These are phyloP conservation scores for Hippoglossus stenolepis DNA, from an alignment of 2,113 vertebrate species.

Conservation along the genomic window DNA sequence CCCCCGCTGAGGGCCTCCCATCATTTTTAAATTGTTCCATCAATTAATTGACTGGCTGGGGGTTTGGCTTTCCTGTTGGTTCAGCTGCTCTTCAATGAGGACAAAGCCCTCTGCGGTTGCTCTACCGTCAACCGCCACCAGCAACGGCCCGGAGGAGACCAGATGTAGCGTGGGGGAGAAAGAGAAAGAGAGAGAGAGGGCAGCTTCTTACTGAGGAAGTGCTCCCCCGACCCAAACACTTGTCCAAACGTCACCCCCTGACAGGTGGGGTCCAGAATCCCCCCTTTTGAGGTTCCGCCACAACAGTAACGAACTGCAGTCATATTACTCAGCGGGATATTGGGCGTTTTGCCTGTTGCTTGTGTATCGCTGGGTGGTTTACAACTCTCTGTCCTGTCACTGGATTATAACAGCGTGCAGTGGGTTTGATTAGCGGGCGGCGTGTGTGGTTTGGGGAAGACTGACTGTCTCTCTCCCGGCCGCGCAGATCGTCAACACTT, in stretches of 20 bases:
- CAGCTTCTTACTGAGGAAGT: slow-evolving; percentile 55
- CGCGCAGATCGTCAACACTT: slow-evolving; percentile 42
- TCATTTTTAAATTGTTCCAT: slow-evolving; percentile 72
- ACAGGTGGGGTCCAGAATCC: slow-evolving; percentile 57
- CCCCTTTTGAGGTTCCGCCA: slow-evolving; percentile 41
- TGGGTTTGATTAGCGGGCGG: too few species aligned
- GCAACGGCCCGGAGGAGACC: slow-evolving; percentile 52
- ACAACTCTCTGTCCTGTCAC: slow-evolving; percentile 5
- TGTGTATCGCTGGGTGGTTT: slow-evolving; percentile 10
- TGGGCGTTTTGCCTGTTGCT: neutral
- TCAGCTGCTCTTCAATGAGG: slow-evolving; percentile 76
- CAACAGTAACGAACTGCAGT: slow-evolving; percentile 43
- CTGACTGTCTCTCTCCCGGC: slow-evolving; percentile 44
- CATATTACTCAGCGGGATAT: slow-evolving; percentile 35
- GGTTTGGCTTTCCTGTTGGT: slow-evolving; percentile 76
- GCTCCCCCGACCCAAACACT: slow-evolving; percentile 64
- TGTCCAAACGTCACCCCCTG: slow-evolving; percentile 67
- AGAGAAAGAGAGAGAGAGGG: slow-evolving; percentile 24
- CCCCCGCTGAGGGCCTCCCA: slow-evolving; percentile 56
- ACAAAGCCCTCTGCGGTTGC: slow-evolving; percentile 64
- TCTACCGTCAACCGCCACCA: slow-evolving; percentile 55
- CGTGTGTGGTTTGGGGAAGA: slow-evolving; percentile 42
- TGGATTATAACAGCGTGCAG: slow-evolving; percentile 1
- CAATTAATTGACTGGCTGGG: slow-evolving; percentile 71
- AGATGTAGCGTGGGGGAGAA: slow-evolving; percentile 54